A percentile compares a stretch with the other conserved stretches of the same genome.
These are phyloP conservation scores for Himalopsyche phryganea DNA, from an alignment of 1,140 invertebrate species.

Conservation along the genomic window DNA sequence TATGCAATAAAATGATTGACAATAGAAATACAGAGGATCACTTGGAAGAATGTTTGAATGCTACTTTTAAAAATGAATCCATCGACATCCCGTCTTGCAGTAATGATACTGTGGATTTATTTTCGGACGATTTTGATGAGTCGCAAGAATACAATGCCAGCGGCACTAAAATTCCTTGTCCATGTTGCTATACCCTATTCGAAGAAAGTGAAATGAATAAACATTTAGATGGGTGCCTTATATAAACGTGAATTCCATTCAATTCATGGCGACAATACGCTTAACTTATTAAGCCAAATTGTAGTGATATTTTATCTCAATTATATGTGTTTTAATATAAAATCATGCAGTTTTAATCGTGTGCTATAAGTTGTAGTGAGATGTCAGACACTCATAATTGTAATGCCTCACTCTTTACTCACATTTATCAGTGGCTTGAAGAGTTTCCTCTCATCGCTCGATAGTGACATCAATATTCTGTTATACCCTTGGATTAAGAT, in stretches of 20 bases:
- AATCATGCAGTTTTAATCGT: too few relatives aligned
- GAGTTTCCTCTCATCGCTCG: slow-evolving; percentile 56
- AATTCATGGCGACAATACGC: neutral
- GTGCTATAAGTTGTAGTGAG: too few relatives aligned
- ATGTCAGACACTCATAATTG: too few relatives aligned
- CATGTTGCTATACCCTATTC: slow-evolving; percentile 46
- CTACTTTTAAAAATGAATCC: slow-evolving; percentile 33
- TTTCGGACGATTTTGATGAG: slow-evolving; percentile 39
- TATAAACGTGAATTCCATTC: slow-evolving; percentile 10
- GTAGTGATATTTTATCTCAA: too few relatives aligned
- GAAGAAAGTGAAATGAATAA: slow-evolving; percentile 45
- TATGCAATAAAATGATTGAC: slow-evolving; percentile 55
- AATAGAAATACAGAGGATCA: slow-evolving; percentile 55
- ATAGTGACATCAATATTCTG: slow-evolving; percentile 63
- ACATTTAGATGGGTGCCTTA: slow-evolving; percentile 43
- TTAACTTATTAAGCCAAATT: too few relatives aligned
- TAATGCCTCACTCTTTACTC: too few relatives aligned
- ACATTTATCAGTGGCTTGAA: slow-evolving; percentile 56
- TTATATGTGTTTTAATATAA: too few relatives aligned
- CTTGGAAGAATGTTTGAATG: slow-evolving; percentile 59
- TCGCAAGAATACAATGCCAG: slow-evolving; percentile 39
- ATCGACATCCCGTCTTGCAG: slow-evolving; percentile 1
- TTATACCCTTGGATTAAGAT: slow-evolving; percentile 78
- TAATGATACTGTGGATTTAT: slow-evolving; percentile 10
- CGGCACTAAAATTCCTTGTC: slow-evolving; percentile 48